Percentiles rank a stretch among this genome's conserved stretches.
Evolutionary conservation across 2,888 invertebrate species (phyloP).

Genomic region (Sylvicola cinctus): DNA sequence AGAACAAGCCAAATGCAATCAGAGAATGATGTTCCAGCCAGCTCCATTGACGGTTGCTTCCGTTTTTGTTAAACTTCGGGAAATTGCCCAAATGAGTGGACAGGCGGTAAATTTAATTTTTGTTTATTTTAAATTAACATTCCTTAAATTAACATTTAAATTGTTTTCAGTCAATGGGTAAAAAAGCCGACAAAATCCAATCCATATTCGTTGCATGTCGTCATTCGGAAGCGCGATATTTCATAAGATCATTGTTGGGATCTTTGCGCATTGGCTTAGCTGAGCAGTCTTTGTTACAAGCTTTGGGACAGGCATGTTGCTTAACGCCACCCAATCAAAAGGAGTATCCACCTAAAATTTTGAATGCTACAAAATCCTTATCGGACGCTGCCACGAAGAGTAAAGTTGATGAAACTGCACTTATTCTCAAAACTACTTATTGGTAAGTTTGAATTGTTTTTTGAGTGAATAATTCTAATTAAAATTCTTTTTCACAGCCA

Average conservation of each 20-base stretch:
- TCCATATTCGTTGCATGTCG: slow-evolving; percentile 82
- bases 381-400: slow-evolving; percentile 49
- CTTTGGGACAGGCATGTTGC: slow-evolving; percentile 71
- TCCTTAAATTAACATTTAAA: background rate
- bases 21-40: slow-evolving; percentile 74
- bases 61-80: slow-evolving; percentile 67
- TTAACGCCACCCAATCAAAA: slow-evolving; percentile 51
- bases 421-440: slow-evolving; percentile 78
- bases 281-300: slow-evolving; percentile 85
- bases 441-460: slow-evolving; percentile 33
- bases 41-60: slow-evolving; percentile 48
- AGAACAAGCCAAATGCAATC: slow-evolving; percentile 61
- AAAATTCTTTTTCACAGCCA: slow-evolving; percentile 36
- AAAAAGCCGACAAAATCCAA: slow-evolving; percentile 84
- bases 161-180: slow-evolving; percentile 38
- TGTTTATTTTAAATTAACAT: slow-evolving; percentile 1
- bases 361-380: slow-evolving; percentile 41
- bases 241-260: slow-evolving; percentile 78
- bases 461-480: slow-evolving; percentile 1
- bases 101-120: slow-evolving; percentile 30
- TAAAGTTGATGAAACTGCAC: slow-evolving; percentile 47
- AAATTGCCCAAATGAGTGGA: slow-evolving; percentile 74
- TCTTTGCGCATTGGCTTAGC: slow-evolving; percentile 92
- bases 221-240: slow-evolving; percentile 66
- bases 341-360: slow-evolving; percentile 33